These are phyloP conservation scores for Tylochromis polylepis DNA, from an alignment of 2,113 vertebrate species.

Conservation along the genomic window DNA sequence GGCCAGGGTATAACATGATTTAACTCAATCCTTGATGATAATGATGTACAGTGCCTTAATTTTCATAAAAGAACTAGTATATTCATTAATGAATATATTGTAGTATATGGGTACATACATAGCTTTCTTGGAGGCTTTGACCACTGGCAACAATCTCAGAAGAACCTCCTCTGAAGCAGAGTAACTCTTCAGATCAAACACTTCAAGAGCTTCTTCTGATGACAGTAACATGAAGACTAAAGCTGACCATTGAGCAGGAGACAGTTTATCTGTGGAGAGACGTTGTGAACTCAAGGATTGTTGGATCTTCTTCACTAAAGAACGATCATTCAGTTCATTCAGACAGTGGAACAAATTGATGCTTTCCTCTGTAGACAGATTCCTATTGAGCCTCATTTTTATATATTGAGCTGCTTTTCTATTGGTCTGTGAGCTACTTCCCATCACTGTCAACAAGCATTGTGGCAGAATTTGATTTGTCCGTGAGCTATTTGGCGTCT, in stretches of 20 bases:
- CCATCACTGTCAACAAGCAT: neutral
- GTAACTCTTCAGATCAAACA: neutral
- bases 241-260: neutral
- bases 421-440: neutral
- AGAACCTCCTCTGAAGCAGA: neutral
- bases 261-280: neutral
- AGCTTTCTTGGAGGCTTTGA: neutral
- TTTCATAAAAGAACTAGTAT: neutral
- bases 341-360: neutral
- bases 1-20: neutral
- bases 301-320: neutral
- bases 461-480: neutral
- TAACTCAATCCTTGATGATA: neutral
- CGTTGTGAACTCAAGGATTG: neutral
- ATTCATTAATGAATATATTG: neutral
- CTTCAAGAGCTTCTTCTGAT: neutral
- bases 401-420: neutral
- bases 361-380: neutral
- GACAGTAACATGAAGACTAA: neutral
- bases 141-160: neutral
- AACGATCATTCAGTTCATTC: neutral
- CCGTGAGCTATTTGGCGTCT: neutral
- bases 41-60: neutral
- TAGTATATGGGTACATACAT: neutral
- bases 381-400: neutral